phyloP scores from a whole-genome alignment of 2,797 vertebrate genomes.

The Neosalanx taihuensis region DNA sequence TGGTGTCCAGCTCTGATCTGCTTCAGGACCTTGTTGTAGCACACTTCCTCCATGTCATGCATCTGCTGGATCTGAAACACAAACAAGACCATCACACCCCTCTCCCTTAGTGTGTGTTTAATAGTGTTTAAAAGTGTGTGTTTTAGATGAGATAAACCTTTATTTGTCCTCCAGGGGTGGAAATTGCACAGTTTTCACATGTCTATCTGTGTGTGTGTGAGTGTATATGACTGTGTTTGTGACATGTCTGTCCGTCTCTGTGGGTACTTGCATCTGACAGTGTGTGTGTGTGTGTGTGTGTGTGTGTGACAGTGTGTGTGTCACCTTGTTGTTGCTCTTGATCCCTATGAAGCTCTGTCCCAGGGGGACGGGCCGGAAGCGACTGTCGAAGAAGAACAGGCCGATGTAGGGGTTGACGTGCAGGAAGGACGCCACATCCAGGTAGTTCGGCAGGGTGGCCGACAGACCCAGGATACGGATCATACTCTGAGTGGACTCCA shows the following conservation, averaged over 20 bases:
- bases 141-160: too few species aligned
- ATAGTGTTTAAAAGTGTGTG: too few species aligned
- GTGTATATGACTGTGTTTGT: not conserved
- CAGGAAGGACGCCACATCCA: constrained; percentile 92
- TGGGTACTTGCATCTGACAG: not conserved
- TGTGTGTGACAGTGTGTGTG: not conserved
- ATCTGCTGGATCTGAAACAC: constrained; percentile 86
- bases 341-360: constrained; percentile 94
- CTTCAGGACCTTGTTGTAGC: constrained; percentile 90
- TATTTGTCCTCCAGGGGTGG: too few species aligned
- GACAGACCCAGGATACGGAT: constrained; percentile 97
- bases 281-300: not conserved
- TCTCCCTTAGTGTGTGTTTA: too few species aligned
- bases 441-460: constrained; percentile 95
- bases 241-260: not conserved
- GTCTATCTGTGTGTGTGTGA: not conserved
- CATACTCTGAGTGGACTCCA: constrained; percentile 99
- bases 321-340: constrained; percentile 91
- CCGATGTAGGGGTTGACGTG: constrained; percentile 96
- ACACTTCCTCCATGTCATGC: constrained; percentile 95
- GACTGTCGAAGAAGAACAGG: constrained; percentile 94
- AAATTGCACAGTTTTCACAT: too few species aligned
- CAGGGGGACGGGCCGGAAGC: constrained; percentile 94
- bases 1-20: constrained; percentile 93
- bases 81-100: not conserved